Conservation (phyloP, 2,888 invertebrate genomes). For the Tetanocera ferruginea region DNA sequence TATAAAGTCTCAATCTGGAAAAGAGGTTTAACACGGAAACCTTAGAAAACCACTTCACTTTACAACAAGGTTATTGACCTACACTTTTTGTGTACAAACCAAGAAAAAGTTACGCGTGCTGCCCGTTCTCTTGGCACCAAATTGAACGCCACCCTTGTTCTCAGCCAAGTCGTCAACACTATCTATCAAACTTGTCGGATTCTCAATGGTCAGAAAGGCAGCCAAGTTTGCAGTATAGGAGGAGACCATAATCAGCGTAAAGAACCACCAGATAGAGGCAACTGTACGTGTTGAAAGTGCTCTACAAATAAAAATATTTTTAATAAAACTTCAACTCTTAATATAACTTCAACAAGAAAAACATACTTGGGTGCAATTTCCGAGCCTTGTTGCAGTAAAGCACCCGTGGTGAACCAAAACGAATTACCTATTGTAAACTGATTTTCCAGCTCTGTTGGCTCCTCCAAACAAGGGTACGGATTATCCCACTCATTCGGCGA, state of each 20-base stretch:
- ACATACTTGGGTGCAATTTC: slow-evolving; percentile 88
- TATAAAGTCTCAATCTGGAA: no score
- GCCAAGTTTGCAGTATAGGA: slow-evolving; percentile 94
- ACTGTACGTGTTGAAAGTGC: slow-evolving; percentile 89
- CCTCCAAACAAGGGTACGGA: slow-evolving; percentile 86
- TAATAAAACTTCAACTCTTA: neutral
- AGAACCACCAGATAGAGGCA: slow-evolving; percentile 91
- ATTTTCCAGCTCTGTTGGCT: slow-evolving; percentile 86
- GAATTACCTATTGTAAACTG: slow-evolving; percentile 86
- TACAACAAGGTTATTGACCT: neutral
- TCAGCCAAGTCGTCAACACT: slow-evolving; percentile 86
- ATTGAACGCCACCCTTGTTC: slow-evolving; percentile 82
- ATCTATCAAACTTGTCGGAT: slow-evolving; percentile 78
- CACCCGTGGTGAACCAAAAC: slow-evolving; percentile 91
- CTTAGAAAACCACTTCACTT: no score
- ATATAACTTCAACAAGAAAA: slow-evolving; percentile 44
- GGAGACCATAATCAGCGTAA: slow-evolving; percentile 81
- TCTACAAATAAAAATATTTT: slow-evolving; percentile 68
- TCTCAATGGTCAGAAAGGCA: slow-evolving; percentile 89
- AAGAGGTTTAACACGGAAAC: no score
- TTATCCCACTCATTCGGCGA: slow-evolving; percentile 92
- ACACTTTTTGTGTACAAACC: slow-evolving; percentile 70
- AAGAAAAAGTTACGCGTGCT: slow-evolving; percentile 91
- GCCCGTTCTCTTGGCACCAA: slow-evolving; percentile 86
- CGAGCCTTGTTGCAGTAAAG: slow-evolving; percentile 88